Evolutionary conservation across 2,797 vertebrate genomes (phyloP).

Genomic region (Pelobates cultripes): DNA sequence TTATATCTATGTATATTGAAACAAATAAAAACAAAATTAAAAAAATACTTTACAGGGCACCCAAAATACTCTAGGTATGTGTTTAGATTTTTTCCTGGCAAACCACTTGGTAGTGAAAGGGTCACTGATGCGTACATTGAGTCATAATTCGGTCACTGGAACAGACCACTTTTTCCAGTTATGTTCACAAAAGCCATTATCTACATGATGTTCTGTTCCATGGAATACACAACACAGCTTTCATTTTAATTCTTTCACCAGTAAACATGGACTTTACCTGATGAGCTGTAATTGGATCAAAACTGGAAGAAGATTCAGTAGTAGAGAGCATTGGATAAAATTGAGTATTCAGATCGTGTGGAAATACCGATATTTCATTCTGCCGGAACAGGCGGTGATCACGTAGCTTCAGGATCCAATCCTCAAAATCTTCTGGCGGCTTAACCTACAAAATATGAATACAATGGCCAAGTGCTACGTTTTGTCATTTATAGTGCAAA

Average conservation of each 20-base stretch:
- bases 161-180: background rate
- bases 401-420: slow-evolving; percentile 94
- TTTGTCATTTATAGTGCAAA: no score
- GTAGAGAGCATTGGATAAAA: slow-evolving; percentile 80
- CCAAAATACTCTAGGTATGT: no score
- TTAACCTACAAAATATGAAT: slow-evolving; percentile 79
- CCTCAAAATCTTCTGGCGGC: slow-evolving; percentile 92
- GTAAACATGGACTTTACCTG: slow-evolving; percentile 73
- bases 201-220: background rate
- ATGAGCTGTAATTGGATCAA: slow-evolving; percentile 76
- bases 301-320: slow-evolving; percentile 72
- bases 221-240: background rate
- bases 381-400: slow-evolving; percentile 94
- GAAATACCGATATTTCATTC: slow-evolving; percentile 94
- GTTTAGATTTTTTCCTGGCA: no score
- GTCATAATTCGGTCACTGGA: background rate
- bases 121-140: background rate
- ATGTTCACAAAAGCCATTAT: background rate
- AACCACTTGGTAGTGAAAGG: no score
- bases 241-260: background rate
- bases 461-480: no score
- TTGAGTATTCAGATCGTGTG: slow-evolving; percentile 80
- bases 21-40: no score
- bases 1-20: no score
- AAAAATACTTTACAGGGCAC: no score